A percentile compares a stretch with the other conserved stretches of the same genome.
These are phyloP conservation scores for Peucedramus taeniatus DNA, from an alignment of 2,113 vertebrate species.

Conservation along the genomic window DNA sequence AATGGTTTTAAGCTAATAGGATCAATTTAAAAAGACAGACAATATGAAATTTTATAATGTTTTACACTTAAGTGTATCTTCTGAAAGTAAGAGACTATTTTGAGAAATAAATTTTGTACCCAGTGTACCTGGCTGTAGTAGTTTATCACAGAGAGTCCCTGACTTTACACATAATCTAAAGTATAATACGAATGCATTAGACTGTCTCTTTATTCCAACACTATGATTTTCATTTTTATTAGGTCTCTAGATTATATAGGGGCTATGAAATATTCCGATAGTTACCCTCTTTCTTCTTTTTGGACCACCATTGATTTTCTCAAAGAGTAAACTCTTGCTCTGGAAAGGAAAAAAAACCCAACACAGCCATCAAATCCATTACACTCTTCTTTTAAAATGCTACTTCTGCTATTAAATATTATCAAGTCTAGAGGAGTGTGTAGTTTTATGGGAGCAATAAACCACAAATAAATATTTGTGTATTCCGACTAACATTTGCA, in stretches of 20 bases:
- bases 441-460: conserved; percentile 33
- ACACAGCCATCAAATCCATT: conserved; percentile 39
- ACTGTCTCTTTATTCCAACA: not conserved
- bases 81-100: not conserved
- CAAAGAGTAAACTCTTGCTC: conserved; percentile 93
- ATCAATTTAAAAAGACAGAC: not conserved
- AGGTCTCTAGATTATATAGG: not conserved
- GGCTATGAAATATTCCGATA: not conserved
- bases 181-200: not conserved
- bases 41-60: not conserved
- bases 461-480: conserved; percentile 32
- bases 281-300: conserved; percentile 92
- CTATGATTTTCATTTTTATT: not conserved
- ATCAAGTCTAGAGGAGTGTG: conserved; percentile 32
- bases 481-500: conserved; percentile 8
- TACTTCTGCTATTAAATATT: conserved; percentile 26
- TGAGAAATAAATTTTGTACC: not conserved
- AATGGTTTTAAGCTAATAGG: not conserved
- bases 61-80: not conserved
- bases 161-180: not conserved
- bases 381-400: conserved; percentile 32
- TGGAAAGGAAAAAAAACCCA: conserved; percentile 52
- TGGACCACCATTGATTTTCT: conserved; percentile 87
- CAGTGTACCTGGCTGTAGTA: not conserved
- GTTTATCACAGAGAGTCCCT: not conserved